Conservation (phyloP, 1,140 invertebrate species). For the Sycophila sp. region DNA sequence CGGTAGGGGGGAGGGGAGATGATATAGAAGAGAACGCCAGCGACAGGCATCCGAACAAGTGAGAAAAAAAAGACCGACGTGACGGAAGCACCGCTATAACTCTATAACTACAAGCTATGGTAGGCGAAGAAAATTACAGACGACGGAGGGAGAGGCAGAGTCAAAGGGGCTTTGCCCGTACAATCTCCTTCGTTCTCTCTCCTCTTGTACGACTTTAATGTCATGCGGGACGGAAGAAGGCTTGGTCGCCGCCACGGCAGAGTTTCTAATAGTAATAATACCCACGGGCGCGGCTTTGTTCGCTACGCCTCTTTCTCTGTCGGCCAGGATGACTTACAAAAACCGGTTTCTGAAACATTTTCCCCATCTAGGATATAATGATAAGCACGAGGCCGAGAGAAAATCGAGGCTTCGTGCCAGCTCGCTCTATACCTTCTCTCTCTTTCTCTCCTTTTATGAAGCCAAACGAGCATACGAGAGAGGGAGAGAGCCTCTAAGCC, state of each 20-base stretch:
- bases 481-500: not conserved
- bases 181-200: not conserved
- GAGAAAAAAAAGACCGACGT: too few species aligned
- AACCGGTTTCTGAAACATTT: conserved; percentile 28
- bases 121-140: conserved; percentile 26
- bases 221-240: not conserved
- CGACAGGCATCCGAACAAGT: not conserved
- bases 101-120: conserved; percentile 3
- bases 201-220: too few species aligned
- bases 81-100: conserved; percentile 14
- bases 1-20: too few species aligned
- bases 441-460: not conserved
- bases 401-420: conserved; percentile 8
- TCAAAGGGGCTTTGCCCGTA: not conserved
- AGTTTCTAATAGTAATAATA: conserved; percentile 34
- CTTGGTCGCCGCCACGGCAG: not conserved
- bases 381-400: conserved; percentile 19
- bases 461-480: not conserved
- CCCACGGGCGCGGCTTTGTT: not conserved
- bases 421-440: not conserved
- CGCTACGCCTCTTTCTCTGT: not conserved
- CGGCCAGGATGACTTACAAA: not conserved
- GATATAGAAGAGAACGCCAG: too few species aligned
- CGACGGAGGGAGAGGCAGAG: conserved; percentile 20
- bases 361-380: conserved; percentile 20